Evolutionary conservation across 2,113 vertebrate genomes (phyloP).

Genomic region (Hydropotes inermis): DNA sequence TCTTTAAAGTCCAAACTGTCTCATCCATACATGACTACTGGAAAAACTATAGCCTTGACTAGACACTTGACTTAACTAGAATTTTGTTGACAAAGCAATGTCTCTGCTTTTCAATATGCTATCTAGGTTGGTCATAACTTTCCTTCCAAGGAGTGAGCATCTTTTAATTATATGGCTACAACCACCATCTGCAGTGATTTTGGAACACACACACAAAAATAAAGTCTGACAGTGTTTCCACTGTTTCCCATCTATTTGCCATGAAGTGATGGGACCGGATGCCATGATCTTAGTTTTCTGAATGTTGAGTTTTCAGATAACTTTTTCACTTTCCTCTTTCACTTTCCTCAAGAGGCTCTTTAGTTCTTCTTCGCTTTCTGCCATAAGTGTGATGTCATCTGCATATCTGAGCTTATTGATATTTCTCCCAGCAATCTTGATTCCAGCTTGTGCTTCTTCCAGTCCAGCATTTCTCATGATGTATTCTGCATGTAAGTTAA

Average conservation of each 20-base stretch:
- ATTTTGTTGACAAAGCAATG: background rate
- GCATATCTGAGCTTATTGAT: background rate
- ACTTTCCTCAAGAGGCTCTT: background rate
- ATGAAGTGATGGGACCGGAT: background rate
- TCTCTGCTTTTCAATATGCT: background rate
- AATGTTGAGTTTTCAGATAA: background rate
- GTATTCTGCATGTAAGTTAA: background rate
- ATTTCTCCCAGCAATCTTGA: background rate
- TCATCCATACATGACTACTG: background rate
- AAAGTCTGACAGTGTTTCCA: background rate
- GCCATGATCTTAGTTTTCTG: background rate
- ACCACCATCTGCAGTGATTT: background rate
- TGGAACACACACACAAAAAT: rapidly evolving
- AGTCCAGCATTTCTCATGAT: background rate
- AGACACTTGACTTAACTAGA: background rate
- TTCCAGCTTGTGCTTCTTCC: background rate
- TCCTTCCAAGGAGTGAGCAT: background rate
- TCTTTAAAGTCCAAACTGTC: background rate
- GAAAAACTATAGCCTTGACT: background rate
- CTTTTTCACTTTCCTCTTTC: background rate
- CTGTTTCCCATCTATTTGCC: background rate
- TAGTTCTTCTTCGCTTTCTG: background rate
- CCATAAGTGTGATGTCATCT: background rate
- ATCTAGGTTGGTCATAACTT: background rate
- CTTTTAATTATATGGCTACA: background rate